Conservation (phyloP, 2,888 invertebrate species). For the Macrophya alboannulata region DNA sequence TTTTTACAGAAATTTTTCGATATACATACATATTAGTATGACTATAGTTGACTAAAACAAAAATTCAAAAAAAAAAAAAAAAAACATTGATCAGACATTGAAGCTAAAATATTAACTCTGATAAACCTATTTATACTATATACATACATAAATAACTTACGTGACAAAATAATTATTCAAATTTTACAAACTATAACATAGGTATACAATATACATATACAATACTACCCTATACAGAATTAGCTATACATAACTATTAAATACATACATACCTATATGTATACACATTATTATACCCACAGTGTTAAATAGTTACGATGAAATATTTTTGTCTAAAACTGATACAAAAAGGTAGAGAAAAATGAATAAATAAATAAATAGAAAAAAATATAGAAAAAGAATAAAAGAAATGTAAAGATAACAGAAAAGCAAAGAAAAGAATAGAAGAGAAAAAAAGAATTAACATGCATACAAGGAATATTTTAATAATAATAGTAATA, state of each 20-base stretch:
- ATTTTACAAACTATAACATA: constrained; percentile 2
- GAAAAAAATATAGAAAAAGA: neutral
- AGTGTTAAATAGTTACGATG: too few species aligned
- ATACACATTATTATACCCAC: neutral
- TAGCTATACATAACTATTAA: neutral
- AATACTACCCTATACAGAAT: neutral
- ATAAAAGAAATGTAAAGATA: neutral
- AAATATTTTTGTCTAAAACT: too few species aligned
- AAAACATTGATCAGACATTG: neutral
- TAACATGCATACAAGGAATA: neutral
- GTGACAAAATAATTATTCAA: neutral
- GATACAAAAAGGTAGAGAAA: too few species aligned
- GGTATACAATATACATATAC: too few species aligned
- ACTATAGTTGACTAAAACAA: neutral
- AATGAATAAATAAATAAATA: neutral
- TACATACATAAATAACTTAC: too few species aligned
- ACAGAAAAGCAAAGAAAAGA: neutral
- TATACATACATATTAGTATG: neutral
- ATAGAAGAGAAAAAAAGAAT: neutral
- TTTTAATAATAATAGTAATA: neutral
- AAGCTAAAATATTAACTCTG: neutral
- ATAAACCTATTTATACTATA: too few species aligned
- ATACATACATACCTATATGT: neutral
- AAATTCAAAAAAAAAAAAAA: neutral
- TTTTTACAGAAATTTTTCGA: too few species aligned